phyloP scores from a whole-genome alignment of 2,113 vertebrate genomes.

The pig (Sus scrofa) region T2T-Sscrofa CM000817.6:84363501-84364000 shows the following conservation, averaged over 20 bases:
- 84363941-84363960: too few relatives aligned
- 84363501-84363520: rapidly evolving
- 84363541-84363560: background rate
- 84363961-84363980: too few relatives aligned
- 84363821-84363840: too few relatives aligned
- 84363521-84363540: background rate
- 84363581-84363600: background rate
- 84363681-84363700: background rate
- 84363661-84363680: too few relatives aligned
- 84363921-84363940: too few relatives aligned
- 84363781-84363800: background rate
- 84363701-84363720: background rate
- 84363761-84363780: too few relatives aligned
- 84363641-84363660: background rate
- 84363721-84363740: background rate
- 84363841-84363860: too few relatives aligned
- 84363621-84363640: background rate
- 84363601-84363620: background rate
- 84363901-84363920: too few relatives aligned
- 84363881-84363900: too few relatives aligned
- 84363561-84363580: background rate
- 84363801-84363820: background rate
- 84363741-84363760: background rate
- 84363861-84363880: too few relatives aligned
- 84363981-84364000: too few relatives aligned